Evolutionary conservation across 2,888 invertebrate species (phyloP), one percentile per base, ranked within the genome.

Genomic region (Perizoma affinitatum): DNA sequence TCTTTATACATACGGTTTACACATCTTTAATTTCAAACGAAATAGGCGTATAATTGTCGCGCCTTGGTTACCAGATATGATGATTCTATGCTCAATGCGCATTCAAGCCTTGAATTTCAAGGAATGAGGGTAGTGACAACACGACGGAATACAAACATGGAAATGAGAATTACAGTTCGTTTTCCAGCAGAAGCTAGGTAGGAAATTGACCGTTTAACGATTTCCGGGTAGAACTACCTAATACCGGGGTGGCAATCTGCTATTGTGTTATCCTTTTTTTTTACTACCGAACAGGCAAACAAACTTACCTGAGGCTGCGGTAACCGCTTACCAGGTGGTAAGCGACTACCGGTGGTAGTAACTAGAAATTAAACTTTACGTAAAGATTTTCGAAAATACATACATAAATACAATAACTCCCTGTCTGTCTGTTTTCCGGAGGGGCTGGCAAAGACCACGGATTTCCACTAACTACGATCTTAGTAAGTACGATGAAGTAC

Each of bases 141-240:
- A 44, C 43, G 62, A 53, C 63, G 56, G 51, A 59, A 60, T 49
- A 54, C 42, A 49, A 58, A 58, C 60, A 53, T 50, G 66, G 48
- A 59, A 66, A 63, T 58, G 57, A 7, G 66, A 54, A 63, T 55
- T 54, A 59, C 58, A 57, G 50, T 54, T 60, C 51, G 46, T 51
- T 44, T 65, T 55, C 51, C 55, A 41, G 57, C 54, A 60, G 48
- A 51, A 47, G 48, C 22, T 51, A 36, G 41, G 4, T 9, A 46
- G 67, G 63, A 67, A 67, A 66, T 66, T 63, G 66, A 63, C 63
- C 61, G 52, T 65, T 63, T 58, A 53, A 57, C 50, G 51, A 50
- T 49, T 59, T 65, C 58, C 59, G 46, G 58, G 34, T 42, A 42
- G 42, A 22, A n/a, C 42, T 22, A 22, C 10, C 22, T 2, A 22